Conservation (phyloP, 2,888 invertebrate species). For the Idaea straminata region DNA sequence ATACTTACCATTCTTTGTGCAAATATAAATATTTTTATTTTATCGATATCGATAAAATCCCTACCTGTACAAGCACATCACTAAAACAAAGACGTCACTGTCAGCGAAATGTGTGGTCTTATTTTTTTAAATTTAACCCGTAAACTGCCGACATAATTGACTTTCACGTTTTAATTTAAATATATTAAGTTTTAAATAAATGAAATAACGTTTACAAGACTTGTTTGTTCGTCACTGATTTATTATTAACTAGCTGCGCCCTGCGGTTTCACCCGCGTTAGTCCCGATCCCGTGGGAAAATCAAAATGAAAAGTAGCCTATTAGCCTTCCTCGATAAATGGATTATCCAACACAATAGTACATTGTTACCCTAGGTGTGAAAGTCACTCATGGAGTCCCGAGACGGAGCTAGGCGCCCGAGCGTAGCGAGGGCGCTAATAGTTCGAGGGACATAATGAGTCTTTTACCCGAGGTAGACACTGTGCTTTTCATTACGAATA, state of each 20-base stretch:
- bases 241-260: not conserved
- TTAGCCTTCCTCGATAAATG: no score
- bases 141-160: conserved; percentile 16
- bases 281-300: no score
- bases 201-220: not conserved
- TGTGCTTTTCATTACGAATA: no score
- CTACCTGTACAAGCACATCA: conserved; percentile 7
- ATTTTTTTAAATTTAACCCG: conserved; percentile 20
- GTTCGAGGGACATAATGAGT: no score
- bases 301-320: no score
- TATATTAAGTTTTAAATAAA: conserved; percentile 16
- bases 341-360: no score
- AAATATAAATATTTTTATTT: not conserved
- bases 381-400: no score
- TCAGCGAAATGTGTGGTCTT: conserved; percentile 33
- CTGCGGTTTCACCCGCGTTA: not conserved
- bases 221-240: not conserved
- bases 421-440: no score
- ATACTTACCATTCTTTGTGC: no score
- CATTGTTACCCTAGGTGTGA: no score
- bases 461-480: no score
- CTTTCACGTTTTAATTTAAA: conserved; percentile 31
- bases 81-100: conserved; percentile 29
- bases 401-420: no score
- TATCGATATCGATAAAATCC: not conserved